Conservation (phyloP, 2,797 vertebrate genomes). For the Enteromius viviparus region DNA sequence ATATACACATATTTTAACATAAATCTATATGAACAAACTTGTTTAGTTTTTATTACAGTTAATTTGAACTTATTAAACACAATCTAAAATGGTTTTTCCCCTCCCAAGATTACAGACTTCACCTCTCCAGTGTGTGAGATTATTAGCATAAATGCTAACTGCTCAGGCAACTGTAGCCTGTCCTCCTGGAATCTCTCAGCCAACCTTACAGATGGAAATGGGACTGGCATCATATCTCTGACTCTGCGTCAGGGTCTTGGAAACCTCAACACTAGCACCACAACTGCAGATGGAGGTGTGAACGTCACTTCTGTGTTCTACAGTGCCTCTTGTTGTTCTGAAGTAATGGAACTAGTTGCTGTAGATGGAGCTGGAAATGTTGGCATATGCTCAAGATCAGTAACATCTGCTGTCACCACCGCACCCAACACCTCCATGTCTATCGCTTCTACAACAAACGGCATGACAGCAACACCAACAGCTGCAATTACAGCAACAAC, state of each 20-base stretch:
- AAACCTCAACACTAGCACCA: constrained; percentile 63
- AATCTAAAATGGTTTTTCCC: background rate
- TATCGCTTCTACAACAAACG: background rate
- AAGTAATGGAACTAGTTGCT: constrained; percentile 64
- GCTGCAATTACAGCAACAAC: background rate
- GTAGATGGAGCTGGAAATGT: constrained; percentile 74
- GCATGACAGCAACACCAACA: background rate
- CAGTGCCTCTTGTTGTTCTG: constrained; percentile 72
- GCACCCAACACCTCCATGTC: background rate
- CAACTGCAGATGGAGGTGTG: constrained; percentile 44
- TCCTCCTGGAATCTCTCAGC: constrained; percentile 66
- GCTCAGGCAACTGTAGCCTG: constrained; percentile 64
- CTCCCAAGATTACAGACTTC: constrained; percentile 67
- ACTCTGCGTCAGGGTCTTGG: constrained; percentile 63
- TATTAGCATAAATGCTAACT: constrained; percentile 52
- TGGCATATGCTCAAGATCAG: constrained; percentile 63
- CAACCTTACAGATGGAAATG: constrained; percentile 71
- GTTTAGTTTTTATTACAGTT: no score
- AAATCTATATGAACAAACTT: no score
- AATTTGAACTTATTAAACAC: background rate
- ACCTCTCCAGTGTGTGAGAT: constrained; percentile 61
- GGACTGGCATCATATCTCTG: constrained; percentile 66
- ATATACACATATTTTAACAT: no score
- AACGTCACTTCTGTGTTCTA: constrained; percentile 67
- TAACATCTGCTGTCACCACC: background rate